phyloP scores from a whole-genome alignment of 2,113 vertebrate species.

The Irena cyanogastra region DNA sequence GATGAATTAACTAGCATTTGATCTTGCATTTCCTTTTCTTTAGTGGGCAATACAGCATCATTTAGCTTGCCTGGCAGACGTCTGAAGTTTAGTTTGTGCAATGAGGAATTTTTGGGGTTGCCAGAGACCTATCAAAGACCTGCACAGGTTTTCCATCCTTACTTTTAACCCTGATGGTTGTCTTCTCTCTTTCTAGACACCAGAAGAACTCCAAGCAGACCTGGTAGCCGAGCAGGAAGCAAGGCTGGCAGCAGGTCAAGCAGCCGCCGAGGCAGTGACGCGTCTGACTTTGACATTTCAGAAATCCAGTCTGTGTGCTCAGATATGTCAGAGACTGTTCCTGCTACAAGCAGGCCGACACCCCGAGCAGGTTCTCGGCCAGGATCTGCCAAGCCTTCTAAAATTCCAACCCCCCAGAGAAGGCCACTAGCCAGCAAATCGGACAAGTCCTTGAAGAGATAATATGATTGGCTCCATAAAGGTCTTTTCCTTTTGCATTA shows the following conservation, averaged over 20 bases:
- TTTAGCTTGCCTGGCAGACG: not conserved
- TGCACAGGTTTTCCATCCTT: not conserved
- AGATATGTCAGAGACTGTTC: slow-evolving; percentile 85
- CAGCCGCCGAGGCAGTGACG: slow-evolving; percentile 93
- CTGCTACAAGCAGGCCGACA: slow-evolving; percentile 74
- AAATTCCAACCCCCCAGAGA: slow-evolving; percentile 93
- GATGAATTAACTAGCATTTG: not conserved
- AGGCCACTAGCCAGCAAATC: slow-evolving; percentile 85
- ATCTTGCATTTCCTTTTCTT: not conserved
- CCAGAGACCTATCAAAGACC: not conserved
- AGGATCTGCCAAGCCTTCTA: slow-evolving; percentile 86
- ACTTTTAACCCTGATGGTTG: not conserved
- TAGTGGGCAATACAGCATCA: not conserved
- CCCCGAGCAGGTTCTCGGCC: slow-evolving; percentile 84
- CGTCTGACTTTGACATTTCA: slow-evolving; percentile 98
- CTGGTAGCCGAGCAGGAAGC: slow-evolving; percentile 84
- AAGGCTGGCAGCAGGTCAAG: slow-evolving; percentile 96
- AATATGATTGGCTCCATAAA: slow-evolving; percentile 73
- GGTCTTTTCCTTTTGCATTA: slow-evolving; percentile 76
- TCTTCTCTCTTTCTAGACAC: slow-evolving; percentile 69
- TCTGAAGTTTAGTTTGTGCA: not conserved
- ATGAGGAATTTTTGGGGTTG: not conserved
- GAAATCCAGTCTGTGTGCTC: slow-evolving; percentile 97
- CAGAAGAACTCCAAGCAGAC: slow-evolving; percentile 83
- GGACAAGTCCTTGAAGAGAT: slow-evolving; percentile 92